Conservation (phyloP, 2,113 vertebrate species). For the Merops nubicus region DNA sequence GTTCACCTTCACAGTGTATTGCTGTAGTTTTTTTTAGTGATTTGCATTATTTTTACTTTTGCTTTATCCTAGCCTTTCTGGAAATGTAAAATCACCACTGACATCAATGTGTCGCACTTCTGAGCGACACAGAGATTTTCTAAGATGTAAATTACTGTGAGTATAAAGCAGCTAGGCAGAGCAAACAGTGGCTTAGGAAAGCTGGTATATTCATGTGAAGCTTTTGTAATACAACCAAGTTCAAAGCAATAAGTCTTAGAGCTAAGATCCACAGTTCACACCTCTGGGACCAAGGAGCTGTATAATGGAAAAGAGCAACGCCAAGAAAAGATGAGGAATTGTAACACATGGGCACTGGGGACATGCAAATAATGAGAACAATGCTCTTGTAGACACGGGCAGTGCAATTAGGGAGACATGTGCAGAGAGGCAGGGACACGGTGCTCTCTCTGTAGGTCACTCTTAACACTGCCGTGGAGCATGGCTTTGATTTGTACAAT, state of each 20-base stretch:
- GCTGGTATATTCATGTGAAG: background rate
- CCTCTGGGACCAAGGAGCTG: background rate
- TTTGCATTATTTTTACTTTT: background rate
- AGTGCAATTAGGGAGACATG: background rate
- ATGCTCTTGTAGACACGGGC: background rate
- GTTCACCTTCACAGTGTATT: background rate
- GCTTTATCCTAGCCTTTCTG: background rate
- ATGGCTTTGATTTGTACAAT: background rate
- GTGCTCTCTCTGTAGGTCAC: background rate
- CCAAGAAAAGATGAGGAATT: background rate
- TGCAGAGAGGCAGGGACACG: background rate
- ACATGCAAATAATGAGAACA: background rate
- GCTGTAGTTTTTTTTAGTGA: background rate
- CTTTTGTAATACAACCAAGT: background rate
- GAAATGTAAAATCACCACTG: background rate
- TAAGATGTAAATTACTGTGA: background rate
- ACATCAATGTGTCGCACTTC: background rate
- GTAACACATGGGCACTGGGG: background rate
- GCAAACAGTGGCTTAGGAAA: background rate
- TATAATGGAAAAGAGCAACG: background rate
- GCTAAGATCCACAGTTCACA: background rate
- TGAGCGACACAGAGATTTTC: background rate
- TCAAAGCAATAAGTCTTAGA: background rate
- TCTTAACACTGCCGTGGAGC: background rate
- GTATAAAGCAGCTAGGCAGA: background rate